Percentiles rank a stretch among this genome's conserved stretches.
Conservation (phyloP, 2,888 invertebrate genomes). For the Chaetoderma sp. region DNA sequence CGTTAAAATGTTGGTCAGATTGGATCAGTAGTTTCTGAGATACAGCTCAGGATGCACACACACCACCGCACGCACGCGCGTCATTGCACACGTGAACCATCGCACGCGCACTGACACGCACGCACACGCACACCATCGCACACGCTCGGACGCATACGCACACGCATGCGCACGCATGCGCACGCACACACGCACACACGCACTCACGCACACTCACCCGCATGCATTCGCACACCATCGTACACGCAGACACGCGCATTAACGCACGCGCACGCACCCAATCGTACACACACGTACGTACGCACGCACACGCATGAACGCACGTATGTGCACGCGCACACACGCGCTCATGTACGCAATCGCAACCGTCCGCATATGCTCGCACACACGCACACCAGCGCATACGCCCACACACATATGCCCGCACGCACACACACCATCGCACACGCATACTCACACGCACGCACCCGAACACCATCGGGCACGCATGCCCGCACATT, state of each 20-base stretch:
- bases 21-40: no score
- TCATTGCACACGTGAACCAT: background rate
- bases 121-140: constrained; percentile 12
- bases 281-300: constrained; percentile 6
- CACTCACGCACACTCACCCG: constrained; percentile 8
- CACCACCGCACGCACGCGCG: no score
- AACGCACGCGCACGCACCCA: constrained; percentile 2
- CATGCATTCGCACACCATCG: background rate
- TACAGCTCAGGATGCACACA: no score
- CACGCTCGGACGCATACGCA: constrained; percentile 14
- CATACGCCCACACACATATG: no score
- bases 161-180: constrained; percentile 10
- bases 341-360: background rate
- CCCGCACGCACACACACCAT: no score
- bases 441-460: no score
- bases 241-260: background rate
- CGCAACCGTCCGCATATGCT: no score
- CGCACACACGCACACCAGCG: no score
- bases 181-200: constrained; percentile 16
- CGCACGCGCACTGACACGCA: constrained; percentile 4
- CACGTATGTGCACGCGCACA: background rate
- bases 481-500: no score
- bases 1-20: no score
- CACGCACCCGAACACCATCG: no score
- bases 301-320: constrained; percentile 10